Evolutionary conservation across 2,888 invertebrate genomes (phyloP).

Genomic region (Girardia tigrina): DNA sequence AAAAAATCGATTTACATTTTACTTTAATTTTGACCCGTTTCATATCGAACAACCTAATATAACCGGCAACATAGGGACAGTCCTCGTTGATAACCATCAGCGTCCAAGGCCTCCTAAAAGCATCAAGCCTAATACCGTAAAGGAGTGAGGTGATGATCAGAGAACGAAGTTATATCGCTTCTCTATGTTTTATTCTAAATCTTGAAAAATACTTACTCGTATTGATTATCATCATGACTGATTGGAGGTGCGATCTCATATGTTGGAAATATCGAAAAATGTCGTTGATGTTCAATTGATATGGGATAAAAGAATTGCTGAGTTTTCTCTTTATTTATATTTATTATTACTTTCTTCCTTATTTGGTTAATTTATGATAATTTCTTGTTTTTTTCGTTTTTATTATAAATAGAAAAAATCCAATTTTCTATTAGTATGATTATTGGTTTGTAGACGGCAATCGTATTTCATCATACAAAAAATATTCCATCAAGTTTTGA

Average conservation of each 20-base stretch:
- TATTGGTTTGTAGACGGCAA: no score
- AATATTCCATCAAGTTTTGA: constrained; percentile 17
- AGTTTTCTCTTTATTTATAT: constrained; percentile 36
- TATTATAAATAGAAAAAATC: no score
- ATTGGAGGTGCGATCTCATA: neutral
- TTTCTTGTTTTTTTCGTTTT: neutral
- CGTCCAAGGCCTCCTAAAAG: no score
- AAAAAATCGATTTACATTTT: no score
- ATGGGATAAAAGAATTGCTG: constrained; percentile 70
- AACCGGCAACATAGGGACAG: no score
- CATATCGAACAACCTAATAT: no score
- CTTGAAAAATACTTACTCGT: no score
- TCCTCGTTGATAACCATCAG: no score
- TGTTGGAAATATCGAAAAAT: neutral
- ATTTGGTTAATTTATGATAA: neutral
- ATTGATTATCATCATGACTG: no score
- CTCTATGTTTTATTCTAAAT: no score
- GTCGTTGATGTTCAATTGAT: constrained; percentile 59
- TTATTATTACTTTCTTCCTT: constrained; percentile 29
- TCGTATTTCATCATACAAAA: neutral
- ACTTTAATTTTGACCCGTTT: no score
- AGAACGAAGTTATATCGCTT: constrained; percentile 48
- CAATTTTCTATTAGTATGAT: no score
- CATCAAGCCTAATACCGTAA: constrained; percentile 47
- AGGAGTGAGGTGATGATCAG: constrained; percentile 44